These are phyloP conservation scores for Teleogryllus occipitalis DNA, from an alignment of 1,140 invertebrate species.

Conservation along the genomic window DNA sequence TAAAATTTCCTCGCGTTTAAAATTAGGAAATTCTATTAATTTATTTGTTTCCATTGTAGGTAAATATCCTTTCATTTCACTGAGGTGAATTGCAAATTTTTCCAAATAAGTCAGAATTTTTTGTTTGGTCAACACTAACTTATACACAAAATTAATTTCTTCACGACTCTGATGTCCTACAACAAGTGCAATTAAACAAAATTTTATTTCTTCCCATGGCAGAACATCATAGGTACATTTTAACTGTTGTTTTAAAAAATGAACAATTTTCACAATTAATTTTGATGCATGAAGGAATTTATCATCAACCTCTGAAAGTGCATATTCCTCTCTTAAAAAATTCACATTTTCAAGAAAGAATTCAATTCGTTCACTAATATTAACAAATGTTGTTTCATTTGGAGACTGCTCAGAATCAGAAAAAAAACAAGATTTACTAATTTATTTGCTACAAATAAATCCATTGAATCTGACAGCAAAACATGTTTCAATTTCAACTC, in stretches of 20 bases:
- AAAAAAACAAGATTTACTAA: conserved; percentile 17
- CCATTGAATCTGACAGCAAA: conserved; percentile 16
- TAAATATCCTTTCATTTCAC: neutral
- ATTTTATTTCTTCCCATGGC: conserved; percentile 28
- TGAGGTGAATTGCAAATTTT: conserved; percentile 5
- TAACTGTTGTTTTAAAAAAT: conserved; percentile 24
- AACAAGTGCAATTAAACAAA: conserved; percentile 25
- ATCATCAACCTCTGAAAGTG: conserved; percentile 11
- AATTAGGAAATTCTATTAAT: neutral
- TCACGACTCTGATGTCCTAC: conserved; percentile 17
- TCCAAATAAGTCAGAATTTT: neutral
- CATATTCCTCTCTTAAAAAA: conserved; percentile 10
- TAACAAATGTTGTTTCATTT: neutral
- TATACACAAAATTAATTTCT: conserved; percentile 24
- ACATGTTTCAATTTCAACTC: conserved; percentile 21
- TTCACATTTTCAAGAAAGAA: conserved; percentile 14
- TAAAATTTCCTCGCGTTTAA: conserved; percentile 18
- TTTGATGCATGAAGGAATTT: conserved; percentile 12
- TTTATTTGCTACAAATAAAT: conserved; percentile 20
- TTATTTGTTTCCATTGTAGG: neutral
- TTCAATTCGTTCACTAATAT: neutral
- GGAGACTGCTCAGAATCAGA: neutral
- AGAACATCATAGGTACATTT: conserved; percentile 24
- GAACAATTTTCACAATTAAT: conserved; percentile 22
- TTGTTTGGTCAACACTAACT: neutral